Percentiles rank a stretch among this genome's conserved stretches.
phyloP scores from a whole-genome alignment of 2,113 vertebrate species.

The Corydoras sp. region DNA sequence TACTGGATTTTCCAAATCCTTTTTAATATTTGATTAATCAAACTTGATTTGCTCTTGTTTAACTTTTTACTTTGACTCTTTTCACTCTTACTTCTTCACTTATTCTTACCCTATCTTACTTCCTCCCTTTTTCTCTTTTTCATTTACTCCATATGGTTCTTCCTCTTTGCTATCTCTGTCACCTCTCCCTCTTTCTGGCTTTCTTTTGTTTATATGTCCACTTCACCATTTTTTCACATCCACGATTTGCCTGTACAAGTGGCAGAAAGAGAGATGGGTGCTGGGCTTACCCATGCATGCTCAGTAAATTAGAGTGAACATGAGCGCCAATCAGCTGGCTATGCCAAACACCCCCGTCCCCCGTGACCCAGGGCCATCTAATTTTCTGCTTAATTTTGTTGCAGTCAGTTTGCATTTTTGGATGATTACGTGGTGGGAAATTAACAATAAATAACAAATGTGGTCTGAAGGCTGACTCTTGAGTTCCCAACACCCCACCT shows the following conservation, averaged over 20 bases:
- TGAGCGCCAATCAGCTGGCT: slow-evolving; percentile 91
- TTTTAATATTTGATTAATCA: slow-evolving; percentile 41
- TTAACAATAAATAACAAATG: slow-evolving; percentile 99
- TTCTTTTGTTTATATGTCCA: slow-evolving; percentile 22
- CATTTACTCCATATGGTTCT: slow-evolving; percentile 19
- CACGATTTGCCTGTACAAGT: slow-evolving; percentile 48
- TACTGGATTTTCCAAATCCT: slow-evolving; percentile 23
- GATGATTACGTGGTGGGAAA: slow-evolving; percentile 99
- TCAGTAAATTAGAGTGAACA: slow-evolving; percentile 99
- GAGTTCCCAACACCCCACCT: slow-evolving; percentile 44
- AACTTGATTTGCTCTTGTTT: slow-evolving; percentile 36
- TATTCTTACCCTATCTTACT: slow-evolving; percentile 12
- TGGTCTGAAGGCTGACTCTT: slow-evolving; percentile 70
- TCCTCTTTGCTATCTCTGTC: slow-evolving; percentile 30
- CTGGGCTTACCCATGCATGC: slow-evolving; percentile 96
- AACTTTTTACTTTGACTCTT: slow-evolving; percentile 7
- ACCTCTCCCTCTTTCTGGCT: slow-evolving; percentile 24
- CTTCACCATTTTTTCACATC: slow-evolving; percentile 59
- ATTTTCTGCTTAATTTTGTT: slow-evolving; percentile 99
- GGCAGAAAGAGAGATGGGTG: slow-evolving; percentile 49
- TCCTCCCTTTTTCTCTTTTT: slow-evolving; percentile 39
- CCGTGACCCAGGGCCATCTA: slow-evolving; percentile 98
- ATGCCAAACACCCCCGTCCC: slow-evolving; percentile 84
- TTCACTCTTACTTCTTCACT: slow-evolving; percentile 58
- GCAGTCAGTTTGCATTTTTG: slow-evolving; percentile 99